Evolutionary conservation across 1,140 invertebrate genomes (phyloP).

Genomic region (Cheumatopsyche charites): DNA sequence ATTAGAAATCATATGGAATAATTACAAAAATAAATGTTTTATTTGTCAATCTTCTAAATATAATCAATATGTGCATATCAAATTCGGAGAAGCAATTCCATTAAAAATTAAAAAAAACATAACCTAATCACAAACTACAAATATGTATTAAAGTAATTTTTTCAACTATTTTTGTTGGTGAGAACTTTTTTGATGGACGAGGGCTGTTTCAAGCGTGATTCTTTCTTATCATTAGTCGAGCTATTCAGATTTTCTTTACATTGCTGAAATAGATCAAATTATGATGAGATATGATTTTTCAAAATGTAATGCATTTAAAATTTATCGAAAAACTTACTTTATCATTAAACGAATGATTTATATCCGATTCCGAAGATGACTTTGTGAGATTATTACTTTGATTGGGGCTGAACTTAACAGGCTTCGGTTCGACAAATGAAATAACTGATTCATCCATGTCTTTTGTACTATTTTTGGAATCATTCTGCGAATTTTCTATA

Average conservation of each 20-base stretch:
- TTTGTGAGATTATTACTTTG: conserved; percentile 23
- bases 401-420: neutral
- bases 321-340: conserved; percentile 14
- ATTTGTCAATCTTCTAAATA: no score
- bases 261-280: conserved; percentile 39
- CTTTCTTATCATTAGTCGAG: conserved; percentile 43
- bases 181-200: conserved; percentile 41
- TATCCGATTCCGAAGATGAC: conserved; percentile 37
- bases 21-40: no score
- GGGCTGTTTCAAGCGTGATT: conserved; percentile 40
- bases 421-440: conserved; percentile 17
- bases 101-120: no score
- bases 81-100: no score
- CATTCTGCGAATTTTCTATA: conserved; percentile 17
- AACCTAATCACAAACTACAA: no score
- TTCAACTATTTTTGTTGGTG: conserved; percentile 31
- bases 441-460: conserved; percentile 4
- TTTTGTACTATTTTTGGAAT: neutral
- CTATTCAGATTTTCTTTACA: conserved; percentile 45
- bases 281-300: conserved; percentile 1
- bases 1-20: no score
- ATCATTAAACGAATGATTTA: conserved; percentile 9
- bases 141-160: no score
- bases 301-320: neutral
- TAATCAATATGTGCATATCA: no score